Evolutionary conservation across 2,888 invertebrate species (phyloP), one percentile per base, ranked within the genome.

Genomic region (Sinopyrophorus schimmeli): DNA sequence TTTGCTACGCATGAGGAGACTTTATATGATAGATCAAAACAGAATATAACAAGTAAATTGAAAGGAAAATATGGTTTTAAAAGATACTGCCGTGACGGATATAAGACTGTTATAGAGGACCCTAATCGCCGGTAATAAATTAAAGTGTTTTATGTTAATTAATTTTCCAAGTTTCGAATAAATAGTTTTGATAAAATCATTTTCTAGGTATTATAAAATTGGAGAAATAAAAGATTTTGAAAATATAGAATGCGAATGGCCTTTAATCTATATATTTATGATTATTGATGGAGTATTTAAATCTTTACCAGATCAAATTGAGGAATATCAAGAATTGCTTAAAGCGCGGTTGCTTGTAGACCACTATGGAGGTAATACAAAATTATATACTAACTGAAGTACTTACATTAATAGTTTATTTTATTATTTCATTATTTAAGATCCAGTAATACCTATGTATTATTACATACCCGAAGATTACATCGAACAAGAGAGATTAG

Each of bases 211-310:
- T 74, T 98, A 97, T 70, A 80, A 86, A 58, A 85, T 88, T 63
- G 93, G 94, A 9, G 96, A 98, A 76, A 83, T 96, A 1, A 95
- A 93, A 73, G 87, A 92, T 66, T 99, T 96, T 75, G 96, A 98
- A 67, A 89, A 89, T 27, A 82, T 98, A 7, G 99, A 99, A 76
- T 92, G 93, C 57, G 97, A 99, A 72, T 99, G 98, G 96, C 99
- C 99, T 0, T 73, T 99, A 35, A 97, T 99, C 74, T 94, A 89
- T 67, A 87, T 95, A 27, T 89, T 89, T 71, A 89, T 99, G 87
- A 90, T 97, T 32, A 93, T 99, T 59, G 97, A 99, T 71, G 95
- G 97, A 5, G 90, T 92, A 34, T 93, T 92, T 68, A 87, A 88
- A 64, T 84, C 89, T 10, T 76, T 91, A 55, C 87, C 89, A 2